Percentiles rank a stretch among this genome's conserved stretches.
These are phyloP conservation scores for Sitobion miscanthi DNA, from an alignment of 1,140 invertebrate genomes.

Conservation along the genomic window DNA sequence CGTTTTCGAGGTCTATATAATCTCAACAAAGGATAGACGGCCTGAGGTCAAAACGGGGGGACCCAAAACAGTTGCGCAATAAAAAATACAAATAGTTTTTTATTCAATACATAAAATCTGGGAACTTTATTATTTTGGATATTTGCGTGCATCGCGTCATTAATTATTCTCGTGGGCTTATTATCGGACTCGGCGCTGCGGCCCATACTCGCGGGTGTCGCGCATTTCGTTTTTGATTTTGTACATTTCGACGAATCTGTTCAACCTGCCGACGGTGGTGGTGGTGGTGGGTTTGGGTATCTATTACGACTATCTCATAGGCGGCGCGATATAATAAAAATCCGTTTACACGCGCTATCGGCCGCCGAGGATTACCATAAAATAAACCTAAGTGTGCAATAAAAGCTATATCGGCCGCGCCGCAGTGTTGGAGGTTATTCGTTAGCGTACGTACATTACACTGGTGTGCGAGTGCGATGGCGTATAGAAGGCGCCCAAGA, in stretches of 20 bases:
- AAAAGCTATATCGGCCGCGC: slow-evolving; percentile 13
- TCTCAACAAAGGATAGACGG: too few species aligned
- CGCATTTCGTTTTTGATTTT: background rate
- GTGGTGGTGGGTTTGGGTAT: background rate
- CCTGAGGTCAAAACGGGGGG: too few species aligned
- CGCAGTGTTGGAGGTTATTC: slow-evolving; percentile 34
- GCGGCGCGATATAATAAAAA: slow-evolving; percentile 13
- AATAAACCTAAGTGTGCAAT: slow-evolving; percentile 31
- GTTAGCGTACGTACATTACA: background rate
- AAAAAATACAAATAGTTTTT: background rate
- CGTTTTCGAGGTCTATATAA: too few species aligned
- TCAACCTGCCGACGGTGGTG: too few species aligned
- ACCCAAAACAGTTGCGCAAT: background rate
- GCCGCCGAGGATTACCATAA: slow-evolving; percentile 13
- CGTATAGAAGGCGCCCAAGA: background rate
- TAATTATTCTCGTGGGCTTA: too few species aligned
- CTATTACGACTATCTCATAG: background rate
- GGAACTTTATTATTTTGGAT: too few species aligned
- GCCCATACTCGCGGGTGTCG: too few species aligned
- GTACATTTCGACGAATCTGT: background rate
- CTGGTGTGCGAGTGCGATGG: background rate
- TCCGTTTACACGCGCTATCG: slow-evolving; percentile 26
- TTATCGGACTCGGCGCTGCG: too few species aligned
- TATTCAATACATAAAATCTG: too few species aligned
- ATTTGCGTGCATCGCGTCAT: too few species aligned